Evolutionary conservation across 1,140 invertebrate species (phyloP), one percentile per base, ranked within the genome.

Genomic region (Globodera rostochiensis): DNA sequence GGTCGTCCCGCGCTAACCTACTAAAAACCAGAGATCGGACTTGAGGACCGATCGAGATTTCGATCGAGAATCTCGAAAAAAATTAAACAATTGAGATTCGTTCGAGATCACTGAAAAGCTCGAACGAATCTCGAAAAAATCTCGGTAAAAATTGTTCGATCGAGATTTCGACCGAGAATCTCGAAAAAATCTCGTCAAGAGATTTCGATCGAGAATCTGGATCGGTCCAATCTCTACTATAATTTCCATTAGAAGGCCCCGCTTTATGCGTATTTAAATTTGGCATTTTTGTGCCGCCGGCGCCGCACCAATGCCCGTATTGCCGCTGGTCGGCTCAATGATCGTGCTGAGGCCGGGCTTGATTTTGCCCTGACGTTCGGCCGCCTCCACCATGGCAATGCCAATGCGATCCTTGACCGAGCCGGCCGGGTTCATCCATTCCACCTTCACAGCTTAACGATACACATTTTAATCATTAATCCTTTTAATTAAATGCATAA

Each of bases 301-400:
- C 25, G 36, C 36, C 36, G 36, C 21, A 78, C 76, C 76, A 67
- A 78, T 78, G 11, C 76, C 76, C 21, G 79, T 80, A 49, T 81
- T 81, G 3, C 80, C 80, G 45, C 60, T 75, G 87, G 90, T 81
- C 84, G 88, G 71, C 87, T 87, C 66, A 85, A 90, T 89, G 13
- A 88, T 75, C 25, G 89, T 90, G 6, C 82, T 88, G 6, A 84
- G 78, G 8, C 91, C 91, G 0, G 91, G 89, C 74, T 85, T 84
- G 11, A 91, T 84, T 19, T 80, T 74, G 36, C 91, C 91, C 4
- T 79, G 80, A 25, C 83, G 74, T 83, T 91, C 91, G 7, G 91
- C 91, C 11, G 86, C 90, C 9, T 79, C 73, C n/a, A 89, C 79
- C 88, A 89, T 89, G 45, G 88, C 87, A 76, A 76, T 80, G 46